Evolutionary conservation across 2,113 vertebrate species (phyloP).

Genomic region (Phalacrocorax pelagicus): DNA sequence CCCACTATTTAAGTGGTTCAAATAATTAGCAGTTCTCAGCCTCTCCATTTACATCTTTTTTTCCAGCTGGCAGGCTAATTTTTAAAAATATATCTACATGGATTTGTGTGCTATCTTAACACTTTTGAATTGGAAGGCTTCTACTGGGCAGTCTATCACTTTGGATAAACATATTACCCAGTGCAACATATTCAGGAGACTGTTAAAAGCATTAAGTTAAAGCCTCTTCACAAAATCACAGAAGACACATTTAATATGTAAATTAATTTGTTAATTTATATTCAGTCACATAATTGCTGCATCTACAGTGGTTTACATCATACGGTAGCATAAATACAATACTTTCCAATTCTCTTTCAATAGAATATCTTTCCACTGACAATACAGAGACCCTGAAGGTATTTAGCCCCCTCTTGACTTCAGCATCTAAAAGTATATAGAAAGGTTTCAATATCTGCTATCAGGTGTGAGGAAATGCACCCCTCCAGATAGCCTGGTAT

Average conservation of each 20-base stretch:
- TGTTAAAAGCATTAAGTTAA: background rate
- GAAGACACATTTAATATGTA: background rate
- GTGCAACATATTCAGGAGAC: background rate
- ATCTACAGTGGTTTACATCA: background rate
- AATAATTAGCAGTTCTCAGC: conserved; percentile 25
- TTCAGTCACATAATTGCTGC: background rate
- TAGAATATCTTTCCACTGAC: background rate
- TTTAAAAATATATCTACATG: background rate
- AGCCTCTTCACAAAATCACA: background rate
- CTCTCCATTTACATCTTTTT: background rate
- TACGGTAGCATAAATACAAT: background rate
- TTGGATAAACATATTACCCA: background rate
- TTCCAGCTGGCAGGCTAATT: background rate
- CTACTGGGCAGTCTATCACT: background rate
- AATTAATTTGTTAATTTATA: background rate
- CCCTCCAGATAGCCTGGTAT: background rate
- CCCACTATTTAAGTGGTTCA: conserved; percentile 36
- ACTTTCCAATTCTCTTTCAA: background rate
- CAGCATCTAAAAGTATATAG: background rate
- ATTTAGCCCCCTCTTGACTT: background rate
- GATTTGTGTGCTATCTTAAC: background rate
- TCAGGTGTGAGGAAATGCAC: background rate
- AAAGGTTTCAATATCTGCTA: background rate
- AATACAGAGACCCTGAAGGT: background rate
- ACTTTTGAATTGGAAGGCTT: background rate